Base-by-base conservation (phyloP, 2,888 invertebrate genomes). In the Polydrusus tereticollis region DNA sequence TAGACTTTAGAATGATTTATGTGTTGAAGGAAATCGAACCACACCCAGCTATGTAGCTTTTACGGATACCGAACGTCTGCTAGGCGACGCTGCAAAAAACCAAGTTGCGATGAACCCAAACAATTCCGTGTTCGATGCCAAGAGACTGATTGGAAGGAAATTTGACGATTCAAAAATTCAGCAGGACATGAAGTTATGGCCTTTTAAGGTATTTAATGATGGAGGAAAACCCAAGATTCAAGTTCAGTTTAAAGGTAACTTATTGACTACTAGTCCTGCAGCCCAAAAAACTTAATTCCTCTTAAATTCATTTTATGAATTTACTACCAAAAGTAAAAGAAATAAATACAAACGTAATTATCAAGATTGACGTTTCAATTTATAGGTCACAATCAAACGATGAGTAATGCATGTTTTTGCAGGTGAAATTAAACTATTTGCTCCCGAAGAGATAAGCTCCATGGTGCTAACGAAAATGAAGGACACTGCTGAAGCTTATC, bases 161-260 rank as follows among this genome's bases (percentile, higher is more conserved):
- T 95, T 88, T 81, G 90, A 90, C 77, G 94, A 94, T 82, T 86
- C 86, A 0, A 90, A 91, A 77, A 93, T 94, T 36, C 93, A 93
- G 81, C 87, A 88, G 21, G 94, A 95, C 83, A 91, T 93, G 88
- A 93, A 93, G 80, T 91, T 92, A 78, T 95, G 94, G 94, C 93
- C 94, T 1, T 95, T 95, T 85, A 88, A 88, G 76, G 92, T 93
- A 4, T 82, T 91, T 72, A 90, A 84, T 78, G 91, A 91, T 63
- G 84, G 85, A 45, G 87, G 90, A 45, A 91, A 91, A 79, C 91
- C 91, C 0, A 91, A 91, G 82, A 90, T 92, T 66, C 87, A 89
- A 79, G 88, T 91, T 0, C 89, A 91, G 77, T 90, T 89, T 84
- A 90, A 90, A 77, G 90, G 74, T 62, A 52, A 55, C n/a, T 14